Percentiles rank a stretch among this genome's conserved stretches.
Evolutionary conservation across 2,113 vertebrate species (phyloP).

Genomic region (Rhea americana): DNA sequence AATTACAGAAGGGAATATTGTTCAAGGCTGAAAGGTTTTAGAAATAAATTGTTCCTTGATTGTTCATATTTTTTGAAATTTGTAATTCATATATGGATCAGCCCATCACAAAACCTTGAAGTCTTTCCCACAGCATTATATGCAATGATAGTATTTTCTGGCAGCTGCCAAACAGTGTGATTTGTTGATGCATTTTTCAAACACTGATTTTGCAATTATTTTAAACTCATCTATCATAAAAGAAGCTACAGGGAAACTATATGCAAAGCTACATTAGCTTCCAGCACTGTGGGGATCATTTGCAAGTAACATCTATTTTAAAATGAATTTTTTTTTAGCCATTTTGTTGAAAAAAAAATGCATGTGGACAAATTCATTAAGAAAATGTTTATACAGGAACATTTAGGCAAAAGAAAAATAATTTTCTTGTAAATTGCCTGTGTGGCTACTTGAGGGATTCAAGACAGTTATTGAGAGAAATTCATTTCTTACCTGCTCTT

Average conservation of each 20-base stretch:
- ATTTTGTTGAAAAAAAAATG: neutral
- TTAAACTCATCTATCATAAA: neutral
- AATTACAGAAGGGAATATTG: neutral
- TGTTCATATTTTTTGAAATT: neutral
- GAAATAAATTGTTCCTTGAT: neutral
- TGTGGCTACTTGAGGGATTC: neutral
- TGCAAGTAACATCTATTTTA: neutral
- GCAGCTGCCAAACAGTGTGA: neutral
- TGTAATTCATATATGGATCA: neutral
- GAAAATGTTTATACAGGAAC: neutral
- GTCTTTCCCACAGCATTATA: neutral
- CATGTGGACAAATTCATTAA: neutral
- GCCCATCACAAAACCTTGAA: neutral
- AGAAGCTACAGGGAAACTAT: neutral
- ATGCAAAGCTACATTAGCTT: neutral
- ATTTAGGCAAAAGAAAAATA: neutral
- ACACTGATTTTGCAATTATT: neutral
- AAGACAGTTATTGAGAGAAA: neutral
- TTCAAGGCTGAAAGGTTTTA: neutral
- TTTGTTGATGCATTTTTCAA: neutral
- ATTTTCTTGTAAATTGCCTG: neutral
- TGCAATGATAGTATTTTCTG: neutral
- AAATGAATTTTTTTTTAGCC: neutral
- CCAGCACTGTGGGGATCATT: neutral
- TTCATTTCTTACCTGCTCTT: neutral